Percentiles rank a stretch among this genome's conserved stretches.
Conservation (phyloP, 2,113 vertebrate genomes). For the Alligator sinensis region DNA sequence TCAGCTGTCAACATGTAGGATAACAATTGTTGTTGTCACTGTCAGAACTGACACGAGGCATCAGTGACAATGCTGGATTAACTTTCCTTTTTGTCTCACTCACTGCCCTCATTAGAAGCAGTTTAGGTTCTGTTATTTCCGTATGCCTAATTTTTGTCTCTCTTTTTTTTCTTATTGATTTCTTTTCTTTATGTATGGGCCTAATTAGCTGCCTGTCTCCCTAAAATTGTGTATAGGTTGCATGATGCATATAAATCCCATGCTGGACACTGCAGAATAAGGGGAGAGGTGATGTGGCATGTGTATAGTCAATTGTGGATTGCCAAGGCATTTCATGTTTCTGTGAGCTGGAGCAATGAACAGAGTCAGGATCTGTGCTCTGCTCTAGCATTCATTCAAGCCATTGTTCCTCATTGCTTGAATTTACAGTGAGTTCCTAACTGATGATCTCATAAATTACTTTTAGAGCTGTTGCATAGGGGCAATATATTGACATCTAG, state of each 20-base stretch:
- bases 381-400: background rate
- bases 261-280: background rate
- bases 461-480: background rate
- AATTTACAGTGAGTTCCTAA: background rate
- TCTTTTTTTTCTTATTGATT: background rate
- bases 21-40: constrained; percentile 51
- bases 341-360: background rate
- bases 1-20: constrained; percentile 66
- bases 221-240: background rate
- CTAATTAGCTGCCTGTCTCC: background rate
- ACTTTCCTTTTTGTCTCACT: constrained; percentile 47
- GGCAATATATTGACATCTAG: background rate
- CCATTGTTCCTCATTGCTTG: background rate
- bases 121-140: background rate
- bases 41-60: constrained; percentile 68
- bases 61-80: constrained; percentile 63
- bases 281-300: background rate
- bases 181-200: background rate
- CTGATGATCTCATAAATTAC: background rate
- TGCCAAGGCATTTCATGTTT: background rate
- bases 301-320: background rate
- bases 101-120: background rate
- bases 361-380: background rate
- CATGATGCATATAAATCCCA: background rate
- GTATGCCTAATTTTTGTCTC: background rate